A percentile compares a stretch with the other conserved stretches of the same genome.
Conservation (phyloP, 2,113 vertebrate species). For the Lampris megalopsis region DNA sequence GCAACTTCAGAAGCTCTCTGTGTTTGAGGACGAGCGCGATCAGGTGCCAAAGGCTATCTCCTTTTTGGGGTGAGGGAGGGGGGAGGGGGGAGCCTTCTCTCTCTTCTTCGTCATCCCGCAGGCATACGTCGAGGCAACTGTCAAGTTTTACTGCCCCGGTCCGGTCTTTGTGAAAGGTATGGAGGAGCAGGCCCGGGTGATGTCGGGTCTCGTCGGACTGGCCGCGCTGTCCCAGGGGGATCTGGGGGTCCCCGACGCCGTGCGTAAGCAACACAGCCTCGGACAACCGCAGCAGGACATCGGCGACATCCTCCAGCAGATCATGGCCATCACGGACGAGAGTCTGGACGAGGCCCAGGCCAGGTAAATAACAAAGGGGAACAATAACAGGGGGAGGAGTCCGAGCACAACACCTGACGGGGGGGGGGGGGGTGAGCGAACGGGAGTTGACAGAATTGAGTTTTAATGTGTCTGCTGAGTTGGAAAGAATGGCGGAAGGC, state of each 20-base stretch:
- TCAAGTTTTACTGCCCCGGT: neutral
- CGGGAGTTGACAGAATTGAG: neutral
- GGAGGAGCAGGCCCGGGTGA: slow-evolving; percentile 78
- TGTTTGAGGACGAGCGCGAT: neutral
- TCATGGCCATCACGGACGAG: slow-evolving; percentile 88
- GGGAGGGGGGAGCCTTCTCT: neutral
- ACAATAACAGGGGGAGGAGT: neutral
- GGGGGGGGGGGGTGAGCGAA: neutral
- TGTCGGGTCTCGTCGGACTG: slow-evolving; percentile 56
- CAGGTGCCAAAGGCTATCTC: slow-evolving; percentile 1
- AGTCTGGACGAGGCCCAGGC: slow-evolving; percentile 88
- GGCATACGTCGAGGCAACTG: slow-evolving; percentile 1
- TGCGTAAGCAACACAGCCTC: slow-evolving; percentile 67
- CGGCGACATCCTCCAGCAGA: slow-evolving; percentile 87
- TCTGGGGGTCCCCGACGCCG: slow-evolving; percentile 68
- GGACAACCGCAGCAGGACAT: slow-evolving; percentile 79
- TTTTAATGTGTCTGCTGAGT: slow-evolving; percentile 6
- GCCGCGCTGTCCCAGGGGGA: slow-evolving; percentile 60
- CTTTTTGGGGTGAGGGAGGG: neutral
- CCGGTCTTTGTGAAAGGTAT: slow-evolving; percentile 55
- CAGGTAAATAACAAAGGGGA: slow-evolving; percentile 71
- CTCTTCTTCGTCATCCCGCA: neutral
- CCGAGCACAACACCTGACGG: neutral
- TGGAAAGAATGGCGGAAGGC: neutral
- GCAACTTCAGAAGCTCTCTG: slow-evolving; percentile 18